Base-by-base conservation (phyloP, 2,113 vertebrate genomes). In the Cricetomys ansorgei region DNA sequence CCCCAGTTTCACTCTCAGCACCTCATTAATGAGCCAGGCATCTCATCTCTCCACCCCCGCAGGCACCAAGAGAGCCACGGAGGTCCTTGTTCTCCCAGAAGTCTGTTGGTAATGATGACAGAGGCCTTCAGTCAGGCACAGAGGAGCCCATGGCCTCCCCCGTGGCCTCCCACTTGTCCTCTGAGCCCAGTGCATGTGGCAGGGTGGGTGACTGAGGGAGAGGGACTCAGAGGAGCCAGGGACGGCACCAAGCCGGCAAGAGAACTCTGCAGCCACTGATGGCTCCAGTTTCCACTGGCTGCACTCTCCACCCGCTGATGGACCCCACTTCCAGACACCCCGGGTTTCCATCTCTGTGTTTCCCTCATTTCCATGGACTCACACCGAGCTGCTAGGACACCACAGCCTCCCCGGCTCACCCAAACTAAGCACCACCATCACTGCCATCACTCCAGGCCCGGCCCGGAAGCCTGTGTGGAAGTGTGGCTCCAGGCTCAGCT, bases 11-110 rank as follows among this genome's bases (percentile, higher is more conserved):
- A 0, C 31, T 62, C 55, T 43, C 0, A 37, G 34, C 75, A 3
- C 0, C 53, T 31, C 53, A 1, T 34, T 62, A 79, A 48, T 45
- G 23, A 89, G 48, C 69, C 73, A 2, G 21, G 34, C 17, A 11
- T 23, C 83, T 45, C 15, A 6, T 0, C 25, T 76, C 37, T 0
- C 16, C 21, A 0, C 25, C 69, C 87, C 37, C 5, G 81, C 57
- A 13, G 3, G 4, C 0, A 1, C 50, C 77, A 57, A 34, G 0
- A 69, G 25, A 81, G 4, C 27, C 84, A 2, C 25, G 0, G 0
- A 0, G 2, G 0, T 37, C 16, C 85, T 27, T 5, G 0, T 9
- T 23, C 70, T 0, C 7, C 23, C 1, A 0, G 34, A 62, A 40
- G 45, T 23, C 5, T 9, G 21, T 3, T 16, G 85, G 16, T 0